A percentile compares a stretch with the other conserved stretches of the same genome.
Evolutionary conservation across 2,113 vertebrate genomes (phyloP).

Genomic region (Rhodinocichla rosea): DNA sequence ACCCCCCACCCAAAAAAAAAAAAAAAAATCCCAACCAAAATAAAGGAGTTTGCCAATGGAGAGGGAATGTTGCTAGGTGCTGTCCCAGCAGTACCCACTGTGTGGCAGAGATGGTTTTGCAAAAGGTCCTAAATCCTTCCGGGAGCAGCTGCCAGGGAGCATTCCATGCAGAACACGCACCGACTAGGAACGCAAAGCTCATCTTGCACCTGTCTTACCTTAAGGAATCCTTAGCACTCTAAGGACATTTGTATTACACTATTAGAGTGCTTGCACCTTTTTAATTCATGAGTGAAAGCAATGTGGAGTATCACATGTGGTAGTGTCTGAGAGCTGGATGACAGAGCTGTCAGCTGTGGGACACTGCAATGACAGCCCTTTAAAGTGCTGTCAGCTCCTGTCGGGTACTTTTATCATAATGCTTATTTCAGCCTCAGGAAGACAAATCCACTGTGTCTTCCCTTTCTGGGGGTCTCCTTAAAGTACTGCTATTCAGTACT

Average conservation of each 20-base stretch:
- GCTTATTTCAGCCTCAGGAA: background rate
- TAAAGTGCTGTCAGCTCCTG: background rate
- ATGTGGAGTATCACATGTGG: accelerated
- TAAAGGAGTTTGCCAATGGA: background rate
- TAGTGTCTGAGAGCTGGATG: background rate
- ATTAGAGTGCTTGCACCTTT: background rate
- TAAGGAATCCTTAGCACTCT: background rate
- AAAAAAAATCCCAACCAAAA: background rate
- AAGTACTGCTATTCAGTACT: background rate
- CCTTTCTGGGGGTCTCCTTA: background rate
- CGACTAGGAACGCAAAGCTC: background rate
- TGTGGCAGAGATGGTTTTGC: background rate
- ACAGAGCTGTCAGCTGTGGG: background rate
- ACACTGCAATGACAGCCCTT: background rate
- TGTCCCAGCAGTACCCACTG: background rate
- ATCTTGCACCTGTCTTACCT: background rate
- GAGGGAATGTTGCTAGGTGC: background rate
- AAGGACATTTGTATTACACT: background rate
- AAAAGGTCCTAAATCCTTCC: background rate
- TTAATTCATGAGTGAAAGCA: background rate
- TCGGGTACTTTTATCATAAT: background rate
- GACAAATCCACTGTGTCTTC: background rate
- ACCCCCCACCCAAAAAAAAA: accelerated
- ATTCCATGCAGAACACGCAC: accelerated
- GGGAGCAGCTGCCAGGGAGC: background rate